Evolutionary conservation across 2,797 vertebrate genomes (phyloP).

Genomic region (Brachyrhaphis roseni): DNA sequence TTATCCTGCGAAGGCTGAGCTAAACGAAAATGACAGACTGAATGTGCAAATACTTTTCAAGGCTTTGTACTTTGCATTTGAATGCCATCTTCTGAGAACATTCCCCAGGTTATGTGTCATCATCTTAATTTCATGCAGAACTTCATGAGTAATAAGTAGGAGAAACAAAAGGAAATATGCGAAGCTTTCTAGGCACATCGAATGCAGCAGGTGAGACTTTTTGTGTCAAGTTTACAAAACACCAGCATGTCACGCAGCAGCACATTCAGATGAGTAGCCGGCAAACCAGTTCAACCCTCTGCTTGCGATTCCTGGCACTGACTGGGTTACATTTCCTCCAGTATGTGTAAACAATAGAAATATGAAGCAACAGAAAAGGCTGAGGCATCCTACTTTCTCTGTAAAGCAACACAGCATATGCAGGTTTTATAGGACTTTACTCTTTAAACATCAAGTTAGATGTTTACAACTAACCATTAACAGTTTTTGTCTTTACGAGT

Average conservation of each 20-base stretch:
- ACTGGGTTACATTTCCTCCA: slow-evolving; percentile 2
- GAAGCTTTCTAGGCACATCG: slow-evolving; percentile 1
- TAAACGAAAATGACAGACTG: not conserved
- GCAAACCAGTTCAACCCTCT: slow-evolving; percentile 60
- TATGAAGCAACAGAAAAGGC: not conserved
- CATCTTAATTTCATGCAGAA: slow-evolving; percentile 11
- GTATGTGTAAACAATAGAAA: not conserved
- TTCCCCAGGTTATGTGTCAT: slow-evolving; percentile 33
- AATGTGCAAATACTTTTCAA: not conserved
- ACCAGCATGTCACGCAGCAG: slow-evolving; percentile 20
- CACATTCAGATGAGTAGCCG: slow-evolving; percentile 29
- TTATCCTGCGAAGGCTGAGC: not conserved
- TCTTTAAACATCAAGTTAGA: not conserved
- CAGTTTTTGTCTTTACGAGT: not conserved
- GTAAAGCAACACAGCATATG: not conserved
- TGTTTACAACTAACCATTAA: not conserved
- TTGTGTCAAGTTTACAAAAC: slow-evolving; percentile 48
- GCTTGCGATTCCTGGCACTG: not conserved
- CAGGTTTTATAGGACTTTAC: not conserved
- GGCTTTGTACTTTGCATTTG: not conserved
- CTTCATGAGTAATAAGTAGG: slow-evolving; percentile 35
- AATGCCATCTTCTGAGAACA: not conserved
- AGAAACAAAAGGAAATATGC: slow-evolving; percentile 26
- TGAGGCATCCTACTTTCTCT: not conserved
- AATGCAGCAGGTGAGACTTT: slow-evolving; percentile 8